A percentile compares a stretch with the other conserved stretches of the same genome.
Conservation (phyloP, 2,113 vertebrate species). For the Rhinolophus ferrumequinum region DNA sequence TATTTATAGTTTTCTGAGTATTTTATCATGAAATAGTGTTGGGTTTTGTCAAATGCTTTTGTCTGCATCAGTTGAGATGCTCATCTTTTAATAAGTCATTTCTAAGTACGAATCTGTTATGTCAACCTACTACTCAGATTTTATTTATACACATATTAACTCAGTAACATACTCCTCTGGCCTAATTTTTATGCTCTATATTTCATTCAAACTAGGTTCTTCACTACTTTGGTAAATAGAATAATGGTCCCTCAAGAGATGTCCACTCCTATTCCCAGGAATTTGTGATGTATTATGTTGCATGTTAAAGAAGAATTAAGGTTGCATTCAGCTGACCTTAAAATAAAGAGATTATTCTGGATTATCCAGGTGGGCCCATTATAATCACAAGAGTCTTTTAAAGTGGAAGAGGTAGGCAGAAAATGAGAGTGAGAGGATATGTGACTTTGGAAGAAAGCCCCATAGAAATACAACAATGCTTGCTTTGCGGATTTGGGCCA, state of each 20-base stretch:
- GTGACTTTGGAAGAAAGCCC: background rate
- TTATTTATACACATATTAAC: background rate
- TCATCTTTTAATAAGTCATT: background rate
- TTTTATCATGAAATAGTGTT: background rate
- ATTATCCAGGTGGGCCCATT: background rate
- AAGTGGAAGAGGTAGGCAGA: background rate
- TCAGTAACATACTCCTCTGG: background rate
- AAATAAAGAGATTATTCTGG: background rate
- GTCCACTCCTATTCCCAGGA: background rate
- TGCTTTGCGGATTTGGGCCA: background rate
- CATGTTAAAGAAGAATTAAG: slow-evolving; percentile 12
- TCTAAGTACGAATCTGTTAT: background rate
- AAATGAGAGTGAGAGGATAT: background rate
- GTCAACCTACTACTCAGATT: background rate
- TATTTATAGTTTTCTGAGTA: background rate
- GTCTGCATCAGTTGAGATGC: background rate
- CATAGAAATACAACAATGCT: background rate
- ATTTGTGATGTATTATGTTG: background rate
- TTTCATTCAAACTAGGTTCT: background rate
- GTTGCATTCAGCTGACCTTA: background rate
- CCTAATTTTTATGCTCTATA: background rate
- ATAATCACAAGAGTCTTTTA: background rate
- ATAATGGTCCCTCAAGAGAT: background rate
- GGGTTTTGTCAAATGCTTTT: background rate
- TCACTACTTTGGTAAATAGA: background rate